Evolutionary conservation across 1,140 invertebrate species (phyloP).

Genomic region (Apis dorsata): DNA sequence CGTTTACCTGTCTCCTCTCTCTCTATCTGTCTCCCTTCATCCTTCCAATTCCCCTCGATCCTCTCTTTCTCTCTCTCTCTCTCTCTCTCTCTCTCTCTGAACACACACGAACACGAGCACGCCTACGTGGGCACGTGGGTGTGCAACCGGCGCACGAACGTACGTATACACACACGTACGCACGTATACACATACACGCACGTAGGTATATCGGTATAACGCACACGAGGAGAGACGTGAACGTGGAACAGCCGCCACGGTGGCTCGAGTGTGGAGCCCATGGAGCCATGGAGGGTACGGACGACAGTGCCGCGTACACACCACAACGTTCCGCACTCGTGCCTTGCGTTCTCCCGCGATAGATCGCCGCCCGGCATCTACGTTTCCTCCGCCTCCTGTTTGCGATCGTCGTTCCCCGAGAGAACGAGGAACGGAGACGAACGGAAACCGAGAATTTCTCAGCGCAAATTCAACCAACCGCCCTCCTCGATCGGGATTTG

Average conservation of each 20-base stretch:
- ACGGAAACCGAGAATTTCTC: background rate
- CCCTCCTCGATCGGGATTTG: no score
- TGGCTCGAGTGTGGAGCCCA: slow-evolving; percentile 66
- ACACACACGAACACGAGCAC: slow-evolving; percentile 22
- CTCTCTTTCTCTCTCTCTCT: slow-evolving; percentile 38
- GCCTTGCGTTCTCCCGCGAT: slow-evolving; percentile 64
- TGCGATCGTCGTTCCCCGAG: background rate
- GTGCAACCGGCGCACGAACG: slow-evolving; percentile 17
- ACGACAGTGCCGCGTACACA: slow-evolving; percentile 73
- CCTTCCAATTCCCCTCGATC: background rate
- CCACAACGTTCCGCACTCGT: slow-evolving; percentile 70
- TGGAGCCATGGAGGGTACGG: slow-evolving; percentile 61
- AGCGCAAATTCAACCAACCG: no score
- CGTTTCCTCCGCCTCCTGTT: slow-evolving; percentile 21
- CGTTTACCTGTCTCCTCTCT: slow-evolving; percentile 57
- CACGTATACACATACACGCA: background rate
- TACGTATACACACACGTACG: slow-evolving; percentile 28
- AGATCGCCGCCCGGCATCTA: slow-evolving; percentile 49
- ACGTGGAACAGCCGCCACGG: slow-evolving; percentile 19
- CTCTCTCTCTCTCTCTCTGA: slow-evolving; percentile 7
- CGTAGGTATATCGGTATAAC: no score
- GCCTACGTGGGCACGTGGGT: slow-evolving; percentile 54
- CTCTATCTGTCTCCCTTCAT: slow-evolving; percentile 54
- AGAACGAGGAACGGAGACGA: background rate
- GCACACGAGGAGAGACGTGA: background rate